Evolutionary conservation across 2,888 invertebrate genomes (phyloP).

Genomic region (Synergus itoensis): DNA sequence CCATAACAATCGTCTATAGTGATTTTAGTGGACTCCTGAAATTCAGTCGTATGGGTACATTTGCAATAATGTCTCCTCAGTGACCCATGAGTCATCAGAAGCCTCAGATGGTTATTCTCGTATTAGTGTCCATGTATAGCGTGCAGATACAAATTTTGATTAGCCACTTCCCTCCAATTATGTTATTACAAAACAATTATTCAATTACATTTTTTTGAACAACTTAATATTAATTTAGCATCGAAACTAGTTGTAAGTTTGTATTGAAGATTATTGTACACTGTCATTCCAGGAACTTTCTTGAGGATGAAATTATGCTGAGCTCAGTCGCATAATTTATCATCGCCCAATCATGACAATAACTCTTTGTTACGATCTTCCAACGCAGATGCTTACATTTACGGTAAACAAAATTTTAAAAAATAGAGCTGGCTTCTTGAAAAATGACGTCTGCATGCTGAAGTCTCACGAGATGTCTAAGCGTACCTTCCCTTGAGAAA

Average conservation of each 20-base stretch:
- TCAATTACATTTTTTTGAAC: background rate
- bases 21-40: constrained; percentile 61
- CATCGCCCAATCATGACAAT: constrained; percentile 27
- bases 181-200: background rate
- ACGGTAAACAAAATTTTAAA: constrained; percentile 15
- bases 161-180: constrained; percentile 1
- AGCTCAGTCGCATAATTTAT: constrained; percentile 7
- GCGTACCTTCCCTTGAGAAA: constrained; percentile 29
- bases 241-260: too few species aligned
- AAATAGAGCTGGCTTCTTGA: constrained; percentile 21
- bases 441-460: constrained; percentile 19
- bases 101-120: constrained; percentile 70
- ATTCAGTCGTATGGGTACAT: constrained; percentile 64
- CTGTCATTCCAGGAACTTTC: background rate
- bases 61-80: constrained; percentile 69
- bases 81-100: constrained; percentile 72
- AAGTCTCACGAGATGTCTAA: constrained; percentile 25
- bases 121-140: constrained; percentile 61
- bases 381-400: constrained; percentile 19
- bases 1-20: constrained; percentile 68
- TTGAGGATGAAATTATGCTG: constrained; percentile 2
- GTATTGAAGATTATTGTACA: background rate
- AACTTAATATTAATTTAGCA: too few species aligned
- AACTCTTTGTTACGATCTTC: constrained; percentile 15
- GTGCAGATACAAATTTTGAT: constrained; percentile 49